phyloP scores from a whole-genome alignment of 2,113 vertebrate species.

The Melanerpes aurifrons region DNA sequence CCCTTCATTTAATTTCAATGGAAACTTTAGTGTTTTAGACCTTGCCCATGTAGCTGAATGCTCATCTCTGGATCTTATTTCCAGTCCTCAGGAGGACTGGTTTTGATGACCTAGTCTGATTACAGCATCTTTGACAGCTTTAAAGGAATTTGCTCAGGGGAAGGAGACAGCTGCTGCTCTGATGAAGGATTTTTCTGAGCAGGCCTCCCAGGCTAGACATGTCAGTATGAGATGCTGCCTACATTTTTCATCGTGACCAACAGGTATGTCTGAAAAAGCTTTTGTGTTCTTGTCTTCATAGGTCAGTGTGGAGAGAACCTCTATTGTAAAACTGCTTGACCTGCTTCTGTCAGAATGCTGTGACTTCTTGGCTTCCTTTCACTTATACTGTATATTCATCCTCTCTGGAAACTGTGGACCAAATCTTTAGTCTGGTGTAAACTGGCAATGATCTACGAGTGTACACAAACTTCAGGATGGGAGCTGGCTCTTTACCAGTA shows the following conservation, averaged over 20 bases:
- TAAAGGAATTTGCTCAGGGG: conserved; percentile 77
- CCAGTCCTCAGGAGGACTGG: conserved; percentile 51
- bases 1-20: conserved; percentile 70
- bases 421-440: neutral
- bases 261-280: conserved; percentile 78
- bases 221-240: conserved; percentile 78
- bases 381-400: neutral
- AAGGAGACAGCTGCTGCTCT: conserved; percentile 76
- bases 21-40: conserved; percentile 71
- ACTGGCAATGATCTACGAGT: neutral
- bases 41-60: conserved; percentile 63
- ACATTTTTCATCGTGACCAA: conserved; percentile 81
- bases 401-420: neutral
- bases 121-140: conserved; percentile 84
- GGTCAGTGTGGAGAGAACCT: neutral
- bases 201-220: conserved; percentile 77
- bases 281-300: neutral
- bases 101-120: conserved; percentile 74
- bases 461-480: neutral
- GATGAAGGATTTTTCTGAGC: conserved; percentile 80
- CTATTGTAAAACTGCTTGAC: neutral
- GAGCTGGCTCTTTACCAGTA: neutral
- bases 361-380: neutral
- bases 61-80: conserved; percentile 74
- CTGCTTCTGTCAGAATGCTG: neutral